Conservation (phyloP, 2,113 vertebrate genomes). For the Orycteropus afer region DNA sequence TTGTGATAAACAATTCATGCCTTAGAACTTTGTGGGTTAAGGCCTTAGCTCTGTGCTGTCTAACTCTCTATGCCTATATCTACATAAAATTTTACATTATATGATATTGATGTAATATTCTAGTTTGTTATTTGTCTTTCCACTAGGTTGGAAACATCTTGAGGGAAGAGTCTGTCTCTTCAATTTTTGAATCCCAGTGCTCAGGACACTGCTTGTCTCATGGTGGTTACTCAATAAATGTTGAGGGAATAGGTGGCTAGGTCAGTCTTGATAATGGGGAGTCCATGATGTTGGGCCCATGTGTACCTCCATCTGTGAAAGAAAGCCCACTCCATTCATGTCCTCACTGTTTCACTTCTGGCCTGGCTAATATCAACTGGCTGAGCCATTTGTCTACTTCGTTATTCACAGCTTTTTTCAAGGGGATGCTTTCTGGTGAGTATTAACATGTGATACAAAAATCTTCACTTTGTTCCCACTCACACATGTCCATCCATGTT, state of each 20-base stretch:
- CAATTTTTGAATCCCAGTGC: background rate
- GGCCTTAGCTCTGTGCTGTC: background rate
- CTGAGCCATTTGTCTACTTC: background rate
- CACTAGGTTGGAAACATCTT: background rate
- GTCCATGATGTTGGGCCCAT: background rate
- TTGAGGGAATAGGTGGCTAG: background rate
- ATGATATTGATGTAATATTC: background rate
- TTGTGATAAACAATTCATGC: background rate
- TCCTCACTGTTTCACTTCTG: background rate
- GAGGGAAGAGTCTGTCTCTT: background rate
- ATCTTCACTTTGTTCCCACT: background rate
- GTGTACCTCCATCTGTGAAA: background rate
- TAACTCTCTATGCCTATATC: background rate
- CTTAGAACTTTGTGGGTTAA: too few relatives aligned
- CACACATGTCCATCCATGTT: background rate
- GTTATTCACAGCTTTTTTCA: background rate
- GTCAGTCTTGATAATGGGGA: background rate
- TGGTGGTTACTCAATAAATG: background rate
- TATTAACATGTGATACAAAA: too few relatives aligned
- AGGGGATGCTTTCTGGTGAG: background rate
- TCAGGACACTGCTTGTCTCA: background rate
- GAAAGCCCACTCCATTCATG: background rate
- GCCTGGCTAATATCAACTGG: background rate
- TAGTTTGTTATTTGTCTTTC: background rate
- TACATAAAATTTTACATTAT: background rate